These are phyloP conservation scores for Muscina levida DNA, from an alignment of 2,888 invertebrate genomes.

Conservation along the genomic window DNA sequence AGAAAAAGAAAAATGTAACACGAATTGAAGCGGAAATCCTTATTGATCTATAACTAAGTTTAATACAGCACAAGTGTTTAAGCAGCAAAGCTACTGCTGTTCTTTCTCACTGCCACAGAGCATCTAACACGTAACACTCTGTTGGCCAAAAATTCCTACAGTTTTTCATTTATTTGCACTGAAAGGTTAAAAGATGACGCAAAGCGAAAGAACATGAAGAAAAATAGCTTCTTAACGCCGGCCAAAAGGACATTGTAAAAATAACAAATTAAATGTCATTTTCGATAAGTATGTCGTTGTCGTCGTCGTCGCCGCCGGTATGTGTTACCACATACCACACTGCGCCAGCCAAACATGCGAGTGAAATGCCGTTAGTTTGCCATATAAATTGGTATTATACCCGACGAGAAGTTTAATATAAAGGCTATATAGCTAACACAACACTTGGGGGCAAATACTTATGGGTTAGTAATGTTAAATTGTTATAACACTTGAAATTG, in stretches of 20 bases:
- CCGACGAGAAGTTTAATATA: background rate
- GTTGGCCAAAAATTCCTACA: slow-evolving; percentile 5
- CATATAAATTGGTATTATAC: slow-evolving; percentile 29
- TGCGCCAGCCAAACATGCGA: background rate
- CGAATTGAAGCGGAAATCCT: slow-evolving; percentile 77
- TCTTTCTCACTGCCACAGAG: background rate
- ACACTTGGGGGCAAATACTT: background rate
- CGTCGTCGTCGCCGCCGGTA: background rate
- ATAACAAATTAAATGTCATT: slow-evolving; percentile 23
- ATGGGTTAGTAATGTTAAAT: slow-evolving; percentile 6
- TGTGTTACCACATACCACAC: slow-evolving; percentile 6
- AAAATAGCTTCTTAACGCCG: slow-evolving; percentile 39
- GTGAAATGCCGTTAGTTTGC: background rate
- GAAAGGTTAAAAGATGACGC: no score
- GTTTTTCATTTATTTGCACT: no score
- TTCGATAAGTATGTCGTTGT: slow-evolving; percentile 30
- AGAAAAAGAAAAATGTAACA: slow-evolving; percentile 65
- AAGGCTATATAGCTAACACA: background rate
- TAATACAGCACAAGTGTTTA: slow-evolving; percentile 14
- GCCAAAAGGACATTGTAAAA: slow-evolving; percentile 2
- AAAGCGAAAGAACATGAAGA: no score
- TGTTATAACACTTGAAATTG: slow-evolving; percentile 1
- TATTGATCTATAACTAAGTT: slow-evolving; percentile 74
- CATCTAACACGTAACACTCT: background rate
- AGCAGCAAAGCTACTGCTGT: background rate